Evolutionary conservation across 2,797 vertebrate species (phyloP), one percentile per base, ranked within the genome.

Genomic region (Pseudopleuronectes americanus): DNA sequence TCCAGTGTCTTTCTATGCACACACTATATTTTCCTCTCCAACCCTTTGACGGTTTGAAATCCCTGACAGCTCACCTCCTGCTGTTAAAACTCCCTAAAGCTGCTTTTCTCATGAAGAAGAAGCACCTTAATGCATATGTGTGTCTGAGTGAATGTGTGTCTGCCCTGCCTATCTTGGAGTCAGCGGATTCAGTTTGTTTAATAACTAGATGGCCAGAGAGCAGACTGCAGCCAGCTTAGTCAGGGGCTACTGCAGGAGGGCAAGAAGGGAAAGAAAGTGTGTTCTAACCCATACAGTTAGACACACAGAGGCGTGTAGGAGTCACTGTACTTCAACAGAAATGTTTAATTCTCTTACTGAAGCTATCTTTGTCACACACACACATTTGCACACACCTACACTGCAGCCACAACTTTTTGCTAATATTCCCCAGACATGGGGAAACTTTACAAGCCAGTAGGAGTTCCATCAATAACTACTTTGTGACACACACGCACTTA

Each of bases 61-160:
- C 74, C 67, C 71, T 72, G 77, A 83, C 77, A 87, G 81, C 79
- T 88, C 71, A 75, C 77, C 78, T 69, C 83, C 70, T 63, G 75
- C 83, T 81, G 79, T 74, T 84, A 71, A 84, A 91, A 77, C 72
- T 68, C 79, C 65, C 65, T 57, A 83, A 90, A 87, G 77, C 82
- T 53, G 64, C 79, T 79, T 87, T 80, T 49, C 71, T 83, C 69
- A 62, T 66, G 54, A 62, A 77, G 84, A 78, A 82, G 81, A 84
- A 80, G 54, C 57, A 61, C 68, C 81, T 78, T 67, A 85, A 73
- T 80, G 70, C 72, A 24, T 41, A 21, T 66, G 55, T 68, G 64
- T 79, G 78, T 68, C 74, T 79, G 74, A 49, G 28, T 36, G 56
- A 64, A 68, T 65, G 56, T 66, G 57, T 51, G 56, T 56, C 57